Evolutionary conservation across 2,888 invertebrate species (phyloP).

Genomic region (Epinotia brunnichana): DNA sequence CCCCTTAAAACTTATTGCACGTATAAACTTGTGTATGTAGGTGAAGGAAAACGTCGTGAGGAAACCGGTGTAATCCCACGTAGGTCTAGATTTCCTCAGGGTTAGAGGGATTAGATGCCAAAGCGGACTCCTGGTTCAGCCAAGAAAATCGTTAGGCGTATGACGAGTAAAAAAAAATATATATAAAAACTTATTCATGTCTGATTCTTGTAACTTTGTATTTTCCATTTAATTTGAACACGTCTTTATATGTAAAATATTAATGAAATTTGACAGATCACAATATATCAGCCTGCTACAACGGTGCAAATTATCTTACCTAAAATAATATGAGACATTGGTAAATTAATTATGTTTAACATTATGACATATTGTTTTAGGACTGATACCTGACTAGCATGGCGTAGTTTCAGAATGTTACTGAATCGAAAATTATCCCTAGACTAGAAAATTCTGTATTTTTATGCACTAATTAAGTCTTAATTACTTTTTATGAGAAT

Average conservation of each 20-base stretch:
- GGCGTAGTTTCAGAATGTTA: background rate
- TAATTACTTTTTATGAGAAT: no score
- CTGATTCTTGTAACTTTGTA: background rate
- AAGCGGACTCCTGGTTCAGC: no score
- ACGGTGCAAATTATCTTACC: background rate
- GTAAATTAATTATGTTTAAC: conserved; percentile 19
- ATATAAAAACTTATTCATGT: no score
- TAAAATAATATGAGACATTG: conserved; percentile 5
- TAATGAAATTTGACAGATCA: background rate
- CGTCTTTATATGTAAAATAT: background rate
- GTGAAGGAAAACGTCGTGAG: no score
- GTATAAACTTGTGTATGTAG: no score
- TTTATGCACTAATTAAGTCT: no score
- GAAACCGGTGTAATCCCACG: no score
- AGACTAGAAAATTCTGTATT: background rate
- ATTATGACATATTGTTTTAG: conserved; percentile 23
- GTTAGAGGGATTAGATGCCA: no score
- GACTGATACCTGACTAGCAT: background rate
- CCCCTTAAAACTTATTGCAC: no score
- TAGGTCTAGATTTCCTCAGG: no score
- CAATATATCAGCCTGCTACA: background rate
- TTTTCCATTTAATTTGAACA: background rate
- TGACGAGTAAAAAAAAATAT: no score
- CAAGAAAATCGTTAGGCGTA: no score
- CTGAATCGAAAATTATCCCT: background rate